Percentiles rank a stretch among this genome's conserved stretches.
phyloP scores from a whole-genome alignment of 2,888 invertebrate species.

The Galeopsomyia nigrocyanea region DNA sequence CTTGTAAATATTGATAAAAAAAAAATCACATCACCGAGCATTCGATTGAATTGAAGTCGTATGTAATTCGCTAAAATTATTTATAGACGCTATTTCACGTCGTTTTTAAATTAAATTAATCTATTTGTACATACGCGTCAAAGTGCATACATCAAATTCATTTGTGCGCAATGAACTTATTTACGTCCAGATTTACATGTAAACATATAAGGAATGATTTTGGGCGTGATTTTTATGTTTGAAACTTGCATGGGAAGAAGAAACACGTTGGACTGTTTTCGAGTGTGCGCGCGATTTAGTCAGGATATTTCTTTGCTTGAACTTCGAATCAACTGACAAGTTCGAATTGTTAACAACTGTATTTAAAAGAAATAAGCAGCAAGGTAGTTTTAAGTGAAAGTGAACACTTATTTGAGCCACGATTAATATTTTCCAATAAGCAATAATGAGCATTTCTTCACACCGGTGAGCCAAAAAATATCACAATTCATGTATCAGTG shows the following conservation, averaged over 20 bases:
- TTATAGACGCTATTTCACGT: slow-evolving; percentile 22
- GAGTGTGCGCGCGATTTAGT: slow-evolving; percentile 35
- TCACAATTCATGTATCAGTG: not conserved
- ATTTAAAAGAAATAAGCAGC: slow-evolving; percentile 28
- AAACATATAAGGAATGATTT: slow-evolving; percentile 32
- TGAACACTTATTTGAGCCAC: slow-evolving; percentile 43
- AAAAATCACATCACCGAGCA: slow-evolving; percentile 30
- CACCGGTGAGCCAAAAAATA: slow-evolving; percentile 20
- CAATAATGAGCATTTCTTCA: slow-evolving; percentile 27
- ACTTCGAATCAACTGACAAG: slow-evolving; percentile 3
- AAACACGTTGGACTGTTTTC: slow-evolving; percentile 32
- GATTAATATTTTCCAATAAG: slow-evolving; percentile 16
- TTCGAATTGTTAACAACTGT: not conserved
- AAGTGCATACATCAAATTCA: slow-evolving; percentile 42
- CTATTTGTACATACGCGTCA: slow-evolving; percentile 40
- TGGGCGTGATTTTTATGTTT: slow-evolving; percentile 38
- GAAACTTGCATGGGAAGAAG: slow-evolving; percentile 24
- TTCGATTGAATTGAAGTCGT: slow-evolving; percentile 42
- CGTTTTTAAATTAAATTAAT: slow-evolving; percentile 39
- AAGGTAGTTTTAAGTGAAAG: slow-evolving; percentile 42
- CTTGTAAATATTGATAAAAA: slow-evolving; percentile 46
- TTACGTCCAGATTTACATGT: slow-evolving; percentile 46
- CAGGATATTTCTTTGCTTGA: slow-evolving; percentile 36
- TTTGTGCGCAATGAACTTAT: slow-evolving; percentile 43
- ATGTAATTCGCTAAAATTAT: slow-evolving; percentile 28